Percentiles rank a stretch among this genome's conserved stretches.
These are phyloP conservation scores for Potamilus streckersoni DNA, from an alignment of 1,140 invertebrate genomes.

Conservation along the genomic window DNA sequence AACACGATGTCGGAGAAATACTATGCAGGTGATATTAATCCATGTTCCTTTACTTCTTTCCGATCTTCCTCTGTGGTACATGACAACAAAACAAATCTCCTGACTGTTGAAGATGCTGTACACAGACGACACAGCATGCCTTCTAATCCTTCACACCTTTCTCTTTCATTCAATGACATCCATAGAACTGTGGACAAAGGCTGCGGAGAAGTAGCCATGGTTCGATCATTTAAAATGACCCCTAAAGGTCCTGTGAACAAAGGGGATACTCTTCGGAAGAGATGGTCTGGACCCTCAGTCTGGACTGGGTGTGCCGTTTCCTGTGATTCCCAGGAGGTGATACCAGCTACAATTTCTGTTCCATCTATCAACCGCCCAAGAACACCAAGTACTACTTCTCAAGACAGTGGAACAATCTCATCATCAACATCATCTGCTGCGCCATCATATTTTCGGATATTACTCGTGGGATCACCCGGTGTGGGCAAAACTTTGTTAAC, in stretches of 20 bases:
- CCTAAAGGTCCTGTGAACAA: constrained; percentile 90
- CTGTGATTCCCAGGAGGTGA: constrained; percentile 14
- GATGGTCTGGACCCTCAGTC: constrained; percentile 73
- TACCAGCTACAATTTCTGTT: constrained; percentile 9
- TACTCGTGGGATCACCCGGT: constrained; percentile 86
- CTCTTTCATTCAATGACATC: constrained; percentile 25
- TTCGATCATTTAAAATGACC: constrained; percentile 89
- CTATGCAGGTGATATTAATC: too few relatives aligned
- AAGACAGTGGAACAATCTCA: constrained; percentile 25
- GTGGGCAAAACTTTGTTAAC: constrained; percentile 91
- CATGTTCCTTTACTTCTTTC: too few relatives aligned
- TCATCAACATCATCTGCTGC: constrained; percentile 29
- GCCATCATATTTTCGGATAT: constrained; percentile 76
- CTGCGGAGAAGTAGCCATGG: constrained; percentile 65
- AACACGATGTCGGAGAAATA: too few relatives aligned
- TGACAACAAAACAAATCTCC: background rate
- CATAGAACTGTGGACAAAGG: constrained; percentile 3
- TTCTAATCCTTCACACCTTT: constrained; percentile 23
- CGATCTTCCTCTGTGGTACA: too few relatives aligned
- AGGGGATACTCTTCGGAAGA: constrained; percentile 85
- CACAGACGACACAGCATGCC: constrained; percentile 31
- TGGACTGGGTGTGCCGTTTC: constrained; percentile 26
- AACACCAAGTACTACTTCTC: constrained; percentile 34
- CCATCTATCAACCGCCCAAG: background rate
- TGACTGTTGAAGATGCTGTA: constrained; percentile 12